A percentile compares a stretch with the other conserved stretches of the same genome.
phyloP scores from a whole-genome alignment of 1,140 invertebrate genomes.

The Lerema accius region DNA sequence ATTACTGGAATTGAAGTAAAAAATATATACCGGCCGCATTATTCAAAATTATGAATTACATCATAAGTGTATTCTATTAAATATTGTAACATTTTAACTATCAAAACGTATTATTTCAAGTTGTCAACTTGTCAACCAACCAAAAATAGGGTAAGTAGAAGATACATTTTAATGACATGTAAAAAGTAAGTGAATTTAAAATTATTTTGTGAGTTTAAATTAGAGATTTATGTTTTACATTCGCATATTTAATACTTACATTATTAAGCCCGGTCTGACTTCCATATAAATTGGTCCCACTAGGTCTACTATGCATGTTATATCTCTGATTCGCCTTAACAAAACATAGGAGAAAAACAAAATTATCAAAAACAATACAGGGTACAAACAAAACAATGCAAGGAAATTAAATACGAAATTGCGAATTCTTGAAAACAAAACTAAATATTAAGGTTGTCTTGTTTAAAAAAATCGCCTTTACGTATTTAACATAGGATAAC shows the following conservation, averaged over 20 bases:
- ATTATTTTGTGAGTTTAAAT: not conserved
- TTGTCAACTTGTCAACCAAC: not conserved
- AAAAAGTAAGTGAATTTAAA: not conserved
- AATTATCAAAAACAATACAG: slow-evolving; percentile 12
- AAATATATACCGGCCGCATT: too few relatives aligned
- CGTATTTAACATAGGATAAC: too few relatives aligned
- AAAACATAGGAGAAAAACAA: slow-evolving; percentile 37
- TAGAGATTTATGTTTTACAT: slow-evolving; percentile 1
- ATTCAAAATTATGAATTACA: too few relatives aligned
- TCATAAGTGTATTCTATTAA: not conserved
- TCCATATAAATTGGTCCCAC: slow-evolving; percentile 63
- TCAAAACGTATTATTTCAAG: not conserved
- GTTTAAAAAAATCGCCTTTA: too few relatives aligned
- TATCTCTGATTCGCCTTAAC: slow-evolving; percentile 75
- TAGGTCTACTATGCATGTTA: slow-evolving; percentile 59
- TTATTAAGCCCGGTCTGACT: slow-evolving; percentile 61
- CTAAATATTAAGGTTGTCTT: too few relatives aligned
- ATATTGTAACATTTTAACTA: not conserved
- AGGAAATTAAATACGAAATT: not conserved
- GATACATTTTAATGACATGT: not conserved
- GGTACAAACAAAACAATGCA: slow-evolving; percentile 27
- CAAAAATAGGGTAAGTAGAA: not conserved
- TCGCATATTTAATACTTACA: slow-evolving; percentile 53
- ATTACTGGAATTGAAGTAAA: too few relatives aligned
- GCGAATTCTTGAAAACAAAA: not conserved